These are phyloP conservation scores for Lepus europaeus DNA, from an alignment of 2,113 vertebrate species.

Conservation along the genomic window DNA sequence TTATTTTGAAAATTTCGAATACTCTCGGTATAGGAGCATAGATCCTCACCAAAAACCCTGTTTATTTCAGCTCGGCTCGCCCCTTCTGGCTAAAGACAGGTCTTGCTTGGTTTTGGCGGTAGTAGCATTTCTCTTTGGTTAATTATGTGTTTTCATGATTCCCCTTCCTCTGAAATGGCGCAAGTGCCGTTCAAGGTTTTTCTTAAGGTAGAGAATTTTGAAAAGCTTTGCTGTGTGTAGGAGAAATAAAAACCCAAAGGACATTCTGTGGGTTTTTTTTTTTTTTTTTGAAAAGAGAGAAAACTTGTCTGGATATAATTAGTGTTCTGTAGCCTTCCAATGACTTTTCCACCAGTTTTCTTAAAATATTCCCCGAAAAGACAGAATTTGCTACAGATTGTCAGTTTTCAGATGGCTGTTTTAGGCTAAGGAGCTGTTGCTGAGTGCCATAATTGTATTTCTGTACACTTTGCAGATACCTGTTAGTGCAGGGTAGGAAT, in stretches of 20 bases:
- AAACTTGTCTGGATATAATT: conserved; percentile 66
- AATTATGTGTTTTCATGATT: conserved; percentile 55
- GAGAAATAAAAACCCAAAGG: background rate
- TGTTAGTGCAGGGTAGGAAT: conserved; percentile 24
- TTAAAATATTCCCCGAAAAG: conserved; percentile 76
- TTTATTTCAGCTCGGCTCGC: background rate
- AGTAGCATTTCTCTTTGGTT: conserved; percentile 12
- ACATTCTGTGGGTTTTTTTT: background rate
- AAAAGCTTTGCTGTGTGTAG: conserved; percentile 23
- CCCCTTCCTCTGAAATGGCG: background rate
- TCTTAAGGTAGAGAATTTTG: conserved; percentile 30
- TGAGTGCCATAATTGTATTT: conserved; percentile 52
- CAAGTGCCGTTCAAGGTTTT: conserved; percentile 21
- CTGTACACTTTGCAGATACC: background rate
- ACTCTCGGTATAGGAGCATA: background rate
- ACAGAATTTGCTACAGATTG: conserved; percentile 33
- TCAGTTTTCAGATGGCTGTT: conserved; percentile 64
- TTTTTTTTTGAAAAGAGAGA: background rate
- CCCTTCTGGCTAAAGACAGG: background rate
- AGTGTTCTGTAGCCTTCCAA: conserved; percentile 49
- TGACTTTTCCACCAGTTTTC: conserved; percentile 51
- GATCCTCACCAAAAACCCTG: background rate
- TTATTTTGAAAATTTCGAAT: conserved; percentile 49
- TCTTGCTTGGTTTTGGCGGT: background rate
- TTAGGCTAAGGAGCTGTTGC: conserved; percentile 5